Evolutionary conservation across 1,140 invertebrate genomes (phyloP).

Genomic region (Drosophila sp.): DNA sequence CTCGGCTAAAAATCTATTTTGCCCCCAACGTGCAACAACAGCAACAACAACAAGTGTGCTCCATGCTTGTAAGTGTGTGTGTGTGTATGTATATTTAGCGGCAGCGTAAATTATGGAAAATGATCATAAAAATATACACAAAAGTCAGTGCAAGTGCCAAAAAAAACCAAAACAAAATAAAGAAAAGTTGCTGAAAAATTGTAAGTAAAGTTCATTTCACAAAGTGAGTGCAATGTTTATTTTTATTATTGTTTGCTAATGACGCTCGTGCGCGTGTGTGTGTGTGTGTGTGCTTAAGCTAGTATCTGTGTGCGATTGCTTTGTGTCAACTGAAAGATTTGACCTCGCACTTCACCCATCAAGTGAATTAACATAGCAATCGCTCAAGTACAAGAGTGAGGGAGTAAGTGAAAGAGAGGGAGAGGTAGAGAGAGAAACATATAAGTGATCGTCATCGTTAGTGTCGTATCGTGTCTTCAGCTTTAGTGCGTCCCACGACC

Average conservation of each 20-base stretch:
- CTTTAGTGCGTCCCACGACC: not conserved
- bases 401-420: not conserved
- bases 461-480: slow-evolving; percentile 13
- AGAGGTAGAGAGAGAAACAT: not conserved
- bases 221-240: slow-evolving; percentile 33
- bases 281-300: slow-evolving; percentile 21
- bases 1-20: slow-evolving; percentile 43
- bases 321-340: slow-evolving; percentile 76
- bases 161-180: slow-evolving; percentile 19
- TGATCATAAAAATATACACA: slow-evolving; percentile 35
- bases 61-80: too few species aligned
- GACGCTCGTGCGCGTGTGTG: slow-evolving; percentile 22
- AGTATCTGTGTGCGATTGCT: slow-evolving; percentile 56
- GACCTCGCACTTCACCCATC: slow-evolving; percentile 83
- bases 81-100: slow-evolving; percentile 18
- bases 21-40: slow-evolving; percentile 34
- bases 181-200: slow-evolving; percentile 20
- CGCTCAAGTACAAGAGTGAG: slow-evolving; percentile 3
- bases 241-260: slow-evolving; percentile 54
- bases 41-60: slow-evolving; percentile 26
- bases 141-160: slow-evolving; percentile 45
- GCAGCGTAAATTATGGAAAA: slow-evolving; percentile 44
- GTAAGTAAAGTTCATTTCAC: slow-evolving; percentile 36
- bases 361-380: slow-evolving; percentile 68
- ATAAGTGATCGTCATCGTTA: slow-evolving; percentile 35